Base-by-base conservation (phyloP, 2,888 invertebrate genomes). In the Trisateles emortualis region DNA sequence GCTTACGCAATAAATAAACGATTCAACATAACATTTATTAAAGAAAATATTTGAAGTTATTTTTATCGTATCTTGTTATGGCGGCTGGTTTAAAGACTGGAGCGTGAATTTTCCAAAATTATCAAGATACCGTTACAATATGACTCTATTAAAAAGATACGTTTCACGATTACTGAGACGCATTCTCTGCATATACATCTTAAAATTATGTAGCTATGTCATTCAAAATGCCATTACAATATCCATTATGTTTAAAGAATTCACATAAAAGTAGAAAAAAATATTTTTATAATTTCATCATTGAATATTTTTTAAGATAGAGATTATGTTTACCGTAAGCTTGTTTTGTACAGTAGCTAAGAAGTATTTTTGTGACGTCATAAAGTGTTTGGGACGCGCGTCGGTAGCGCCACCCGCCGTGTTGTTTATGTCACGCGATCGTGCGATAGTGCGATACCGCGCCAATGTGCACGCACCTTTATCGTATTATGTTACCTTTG, bases 361-460 rank as follows among this genome's bases (percentile, higher is more conserved):
- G 64, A 59, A 59, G 72, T 74, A 78, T 76, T 83, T 82, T 78
- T 83, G 81, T 84, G 75, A 78, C 64, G 72, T 83, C 86, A 83
- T 88, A 87, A 89, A 88, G 77, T 77, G 74, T 64, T 24, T 49
- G 43, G 59, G 52, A 43, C 52, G 59, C 59, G 78, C 79, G 79
- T 68, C 83, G 79, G 86, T 86, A 87, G 87, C 88, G 86, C 88
- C 89, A 84, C 90, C 90, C 89, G 89, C 79, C 60, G 90, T 74
- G 89, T 87, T 76, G 80, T 91, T 91, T 88, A 90, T 87, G 85
- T 79, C 81, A 71, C 79, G 76, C 77, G 88, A 88, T 89, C 76
- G 68, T 59, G 66, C 78, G 88, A 89, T 89, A 82, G 68, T 59
- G 66, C 78, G 88, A 89, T 89, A 82, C 74, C 71, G 70, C 65